Conservation (phyloP, 2,113 vertebrate genomes). For the Paralichthys olivaceus region DNA sequence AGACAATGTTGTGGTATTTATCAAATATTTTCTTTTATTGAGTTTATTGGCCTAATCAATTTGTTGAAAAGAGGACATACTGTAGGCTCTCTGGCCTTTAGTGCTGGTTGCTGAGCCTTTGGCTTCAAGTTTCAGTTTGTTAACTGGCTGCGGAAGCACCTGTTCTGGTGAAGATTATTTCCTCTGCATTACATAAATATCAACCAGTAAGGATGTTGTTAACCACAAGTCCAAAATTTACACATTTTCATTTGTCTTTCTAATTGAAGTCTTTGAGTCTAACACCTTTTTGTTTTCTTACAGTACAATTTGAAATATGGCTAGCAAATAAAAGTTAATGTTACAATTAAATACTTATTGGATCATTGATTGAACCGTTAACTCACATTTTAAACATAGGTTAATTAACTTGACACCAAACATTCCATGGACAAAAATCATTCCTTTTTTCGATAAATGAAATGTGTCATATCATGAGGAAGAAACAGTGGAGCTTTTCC, state of each 20-base stretch:
- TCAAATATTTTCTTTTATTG: not conserved
- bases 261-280: not conserved
- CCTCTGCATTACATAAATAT: slow-evolving; percentile 49
- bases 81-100: not conserved
- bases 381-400: not conserved
- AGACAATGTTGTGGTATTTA: too few relatives aligned
- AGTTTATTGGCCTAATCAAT: not conserved
- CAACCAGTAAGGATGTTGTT: slow-evolving; percentile 22
- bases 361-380: not conserved
- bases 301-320: not conserved
- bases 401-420: too few relatives aligned
- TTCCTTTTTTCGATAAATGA: too few relatives aligned
- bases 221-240: slow-evolving; percentile 19
- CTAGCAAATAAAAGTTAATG: too few relatives aligned
- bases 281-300: not conserved
- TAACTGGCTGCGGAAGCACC: slow-evolving; percentile 48
- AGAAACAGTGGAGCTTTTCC: too few relatives aligned
- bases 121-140: slow-evolving; percentile 32
- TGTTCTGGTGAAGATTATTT: slow-evolving; percentile 44
- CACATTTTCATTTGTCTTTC: not conserved
- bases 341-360: not conserved
- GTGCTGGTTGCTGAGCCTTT: not conserved
- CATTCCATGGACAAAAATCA: too few relatives aligned
- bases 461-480: too few relatives aligned
- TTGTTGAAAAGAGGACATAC: not conserved